Evolutionary conservation across 2,113 vertebrate genomes (phyloP).

Genomic region (Heterotilapia buettikoferi): DNA sequence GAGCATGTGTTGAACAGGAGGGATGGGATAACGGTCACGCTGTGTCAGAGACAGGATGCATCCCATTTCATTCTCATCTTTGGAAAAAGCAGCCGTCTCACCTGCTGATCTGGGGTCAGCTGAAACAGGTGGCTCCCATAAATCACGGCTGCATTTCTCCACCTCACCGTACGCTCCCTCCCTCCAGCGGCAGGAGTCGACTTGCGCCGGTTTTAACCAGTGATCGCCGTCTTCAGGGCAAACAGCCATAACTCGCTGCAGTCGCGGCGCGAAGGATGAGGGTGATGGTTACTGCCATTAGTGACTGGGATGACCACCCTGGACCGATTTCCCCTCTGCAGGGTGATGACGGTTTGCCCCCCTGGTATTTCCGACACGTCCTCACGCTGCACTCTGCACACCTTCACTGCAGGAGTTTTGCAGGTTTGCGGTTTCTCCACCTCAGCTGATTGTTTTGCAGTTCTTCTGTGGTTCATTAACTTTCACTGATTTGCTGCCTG

Average conservation of each 20-base stretch:
- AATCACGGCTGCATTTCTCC: background rate
- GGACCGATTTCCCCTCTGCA: background rate
- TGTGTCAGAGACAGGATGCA: background rate
- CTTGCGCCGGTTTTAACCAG: background rate
- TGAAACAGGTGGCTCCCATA: background rate
- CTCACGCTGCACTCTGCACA: background rate
- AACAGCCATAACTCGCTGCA: background rate
- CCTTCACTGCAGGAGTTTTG: accelerated
- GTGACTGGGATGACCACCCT: background rate
- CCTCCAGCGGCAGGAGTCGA: background rate
- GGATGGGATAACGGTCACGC: background rate
- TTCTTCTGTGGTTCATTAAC: background rate
- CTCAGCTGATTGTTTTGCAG: background rate
- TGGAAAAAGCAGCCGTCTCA: background rate
- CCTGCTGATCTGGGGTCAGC: background rate
- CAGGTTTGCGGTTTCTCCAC: background rate
- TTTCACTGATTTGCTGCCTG: background rate
- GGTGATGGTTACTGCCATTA: background rate
- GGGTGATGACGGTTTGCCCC: background rate
- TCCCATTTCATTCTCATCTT: background rate
- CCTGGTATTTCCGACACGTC: background rate
- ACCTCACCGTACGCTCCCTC: background rate
- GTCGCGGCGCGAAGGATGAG: background rate
- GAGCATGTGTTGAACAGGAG: background rate
- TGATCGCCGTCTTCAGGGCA: background rate